Conservation (phyloP, 2,113 vertebrate genomes). For the Rhea americana region DNA sequence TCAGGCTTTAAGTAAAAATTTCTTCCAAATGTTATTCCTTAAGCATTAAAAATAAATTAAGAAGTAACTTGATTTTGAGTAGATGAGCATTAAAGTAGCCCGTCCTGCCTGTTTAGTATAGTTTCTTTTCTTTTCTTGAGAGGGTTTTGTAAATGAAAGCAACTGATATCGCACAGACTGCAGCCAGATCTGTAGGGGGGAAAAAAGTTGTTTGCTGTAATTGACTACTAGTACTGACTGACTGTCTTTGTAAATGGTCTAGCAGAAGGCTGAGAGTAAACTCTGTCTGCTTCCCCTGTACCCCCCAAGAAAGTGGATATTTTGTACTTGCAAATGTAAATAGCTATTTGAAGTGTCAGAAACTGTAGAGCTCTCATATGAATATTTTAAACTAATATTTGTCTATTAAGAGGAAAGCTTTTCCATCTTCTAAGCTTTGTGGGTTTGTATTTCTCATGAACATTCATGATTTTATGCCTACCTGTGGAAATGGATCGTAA, state of each 20-base stretch:
- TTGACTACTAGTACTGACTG: neutral
- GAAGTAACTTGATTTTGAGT: fast-evolving
- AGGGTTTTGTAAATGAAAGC: neutral
- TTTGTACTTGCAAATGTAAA: constrained; percentile 22
- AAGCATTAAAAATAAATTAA: neutral
- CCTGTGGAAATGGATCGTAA: neutral
- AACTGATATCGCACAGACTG: neutral
- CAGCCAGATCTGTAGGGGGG: neutral
- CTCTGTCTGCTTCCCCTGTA: neutral
- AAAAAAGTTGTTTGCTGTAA: neutral
- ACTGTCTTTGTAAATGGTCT: neutral
- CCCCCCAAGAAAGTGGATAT: neutral
- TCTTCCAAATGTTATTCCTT: neutral
- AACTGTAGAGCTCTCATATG: neutral
- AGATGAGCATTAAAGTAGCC: neutral
- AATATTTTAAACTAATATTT: constrained; percentile 3
- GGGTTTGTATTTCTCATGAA: neutral
- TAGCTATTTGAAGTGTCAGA: neutral
- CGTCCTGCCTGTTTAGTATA: neutral
- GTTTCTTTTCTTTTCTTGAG: neutral
- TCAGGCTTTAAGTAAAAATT: neutral
- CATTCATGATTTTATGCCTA: neutral
- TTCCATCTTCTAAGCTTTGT: neutral
- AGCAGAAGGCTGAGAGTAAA: constrained; percentile 10
- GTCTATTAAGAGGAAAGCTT: neutral